Conservation (phyloP, 2,113 vertebrate genomes). For the Hydropotes inermis region DNA sequence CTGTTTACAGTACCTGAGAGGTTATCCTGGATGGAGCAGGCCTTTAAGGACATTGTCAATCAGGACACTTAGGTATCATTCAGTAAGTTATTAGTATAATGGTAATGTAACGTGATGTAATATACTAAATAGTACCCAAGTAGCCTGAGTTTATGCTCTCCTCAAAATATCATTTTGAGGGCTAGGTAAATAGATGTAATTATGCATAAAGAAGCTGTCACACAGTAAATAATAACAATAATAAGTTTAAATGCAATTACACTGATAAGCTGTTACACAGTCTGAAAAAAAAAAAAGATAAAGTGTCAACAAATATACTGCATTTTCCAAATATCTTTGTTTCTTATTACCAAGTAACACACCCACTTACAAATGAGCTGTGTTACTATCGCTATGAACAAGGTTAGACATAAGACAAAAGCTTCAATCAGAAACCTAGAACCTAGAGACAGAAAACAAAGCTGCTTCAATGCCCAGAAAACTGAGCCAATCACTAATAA, state of each 20-base stretch:
- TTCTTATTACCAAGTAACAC: constrained; percentile 47
- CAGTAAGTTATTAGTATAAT: constrained; percentile 44
- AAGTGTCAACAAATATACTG: constrained; percentile 46
- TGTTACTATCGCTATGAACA: constrained; percentile 17
- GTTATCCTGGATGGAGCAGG: constrained; percentile 50
- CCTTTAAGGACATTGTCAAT: constrained; percentile 50
- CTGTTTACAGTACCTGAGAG: constrained; percentile 53
- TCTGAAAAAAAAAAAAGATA: not conserved
- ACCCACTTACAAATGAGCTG: constrained; percentile 47
- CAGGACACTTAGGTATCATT: constrained; percentile 56
- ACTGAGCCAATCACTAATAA: constrained; percentile 18
- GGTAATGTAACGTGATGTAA: constrained; percentile 3
- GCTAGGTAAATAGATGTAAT: constrained; percentile 42
- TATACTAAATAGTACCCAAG: constrained; percentile 46
- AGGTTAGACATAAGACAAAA: constrained; percentile 33
- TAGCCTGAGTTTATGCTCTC: constrained; percentile 19
- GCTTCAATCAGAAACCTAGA: constrained; percentile 41
- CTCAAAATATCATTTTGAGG: constrained; percentile 38
- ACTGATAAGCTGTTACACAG: constrained; percentile 20
- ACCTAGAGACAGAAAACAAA: constrained; percentile 18
- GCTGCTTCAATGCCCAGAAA: constrained; percentile 39
- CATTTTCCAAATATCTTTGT: constrained; percentile 32
- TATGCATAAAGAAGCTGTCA: constrained; percentile 45
- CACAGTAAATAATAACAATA: not conserved
- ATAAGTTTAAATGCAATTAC: constrained; percentile 19